Evolutionary conservation across 2,797 vertebrate species (phyloP).

Genomic region (Xenops minutus): DNA sequence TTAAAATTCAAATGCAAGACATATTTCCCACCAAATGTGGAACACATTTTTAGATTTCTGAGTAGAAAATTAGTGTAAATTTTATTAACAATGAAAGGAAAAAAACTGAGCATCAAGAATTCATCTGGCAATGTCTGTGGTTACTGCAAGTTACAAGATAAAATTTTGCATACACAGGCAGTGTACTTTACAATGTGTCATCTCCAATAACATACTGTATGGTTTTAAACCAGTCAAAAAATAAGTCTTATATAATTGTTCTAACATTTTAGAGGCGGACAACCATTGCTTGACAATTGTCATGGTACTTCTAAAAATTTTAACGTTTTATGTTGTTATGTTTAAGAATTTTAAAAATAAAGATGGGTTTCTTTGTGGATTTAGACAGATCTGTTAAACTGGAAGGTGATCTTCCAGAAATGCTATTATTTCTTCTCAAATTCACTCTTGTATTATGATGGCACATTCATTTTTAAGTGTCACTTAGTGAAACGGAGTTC

Average conservation of each 20-base stretch:
- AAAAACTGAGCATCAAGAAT: not conserved
- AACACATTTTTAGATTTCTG: not conserved
- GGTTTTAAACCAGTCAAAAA: not conserved
- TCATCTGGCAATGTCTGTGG: not conserved
- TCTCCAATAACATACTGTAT: not conserved
- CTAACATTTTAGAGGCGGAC: not conserved
- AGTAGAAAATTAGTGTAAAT: not conserved
- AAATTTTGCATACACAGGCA: not conserved
- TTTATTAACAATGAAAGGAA: not conserved
- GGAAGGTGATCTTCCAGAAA: not conserved
- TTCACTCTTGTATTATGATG: not conserved
- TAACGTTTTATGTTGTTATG: not conserved
- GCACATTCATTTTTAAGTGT: not conserved
- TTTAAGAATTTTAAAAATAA: not conserved
- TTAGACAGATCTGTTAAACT: not conserved
- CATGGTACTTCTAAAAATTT: not conserved
- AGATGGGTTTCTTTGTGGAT: not conserved
- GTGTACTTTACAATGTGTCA: not conserved
- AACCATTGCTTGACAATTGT: not conserved
- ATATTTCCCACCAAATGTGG: not conserved
- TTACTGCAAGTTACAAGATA: not conserved
- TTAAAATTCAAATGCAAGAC: not conserved
- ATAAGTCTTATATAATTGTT: not conserved
- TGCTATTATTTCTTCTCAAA: not conserved
- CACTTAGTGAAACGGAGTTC: not conserved